Conservation (phyloP, 2,113 vertebrate species). For the Corvus hawaiiensis region DNA sequence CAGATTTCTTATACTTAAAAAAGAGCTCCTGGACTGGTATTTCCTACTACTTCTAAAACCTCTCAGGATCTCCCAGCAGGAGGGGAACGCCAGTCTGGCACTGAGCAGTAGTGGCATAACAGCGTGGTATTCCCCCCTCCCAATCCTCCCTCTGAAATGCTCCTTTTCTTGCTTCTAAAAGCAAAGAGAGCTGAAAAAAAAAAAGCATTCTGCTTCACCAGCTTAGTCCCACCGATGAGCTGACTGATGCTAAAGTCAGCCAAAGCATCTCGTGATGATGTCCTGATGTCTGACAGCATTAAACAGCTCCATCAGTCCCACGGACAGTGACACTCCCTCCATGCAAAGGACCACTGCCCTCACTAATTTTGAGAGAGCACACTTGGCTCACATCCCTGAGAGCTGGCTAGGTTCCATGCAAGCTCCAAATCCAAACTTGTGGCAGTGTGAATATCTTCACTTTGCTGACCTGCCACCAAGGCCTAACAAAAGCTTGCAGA, state of each 20-base stretch:
- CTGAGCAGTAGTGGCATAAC: neutral
- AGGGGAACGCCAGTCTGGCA: neutral
- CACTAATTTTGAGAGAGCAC: accelerated
- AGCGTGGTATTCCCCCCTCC: accelerated
- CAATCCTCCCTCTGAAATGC: neutral
- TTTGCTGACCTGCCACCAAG: neutral
- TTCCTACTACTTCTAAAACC: neutral
- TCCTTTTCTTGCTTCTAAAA: neutral
- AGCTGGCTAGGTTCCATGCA: neutral
- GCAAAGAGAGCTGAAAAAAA: neutral
- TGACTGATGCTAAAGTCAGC: neutral
- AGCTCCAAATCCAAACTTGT: neutral
- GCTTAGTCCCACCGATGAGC: neutral
- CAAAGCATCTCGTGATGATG: neutral
- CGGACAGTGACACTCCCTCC: accelerated
- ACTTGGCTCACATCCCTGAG: neutral
- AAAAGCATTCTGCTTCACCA: neutral
- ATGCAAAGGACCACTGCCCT: neutral
- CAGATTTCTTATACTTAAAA: neutral
- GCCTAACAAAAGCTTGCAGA: neutral
- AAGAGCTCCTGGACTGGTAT: neutral
- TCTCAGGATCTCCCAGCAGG: neutral
- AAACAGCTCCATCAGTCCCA: neutral
- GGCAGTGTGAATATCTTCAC: neutral
- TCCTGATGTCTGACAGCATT: neutral